Base-by-base conservation (phyloP, 2,888 invertebrate species). In the Macroteleia sp. region DNA sequence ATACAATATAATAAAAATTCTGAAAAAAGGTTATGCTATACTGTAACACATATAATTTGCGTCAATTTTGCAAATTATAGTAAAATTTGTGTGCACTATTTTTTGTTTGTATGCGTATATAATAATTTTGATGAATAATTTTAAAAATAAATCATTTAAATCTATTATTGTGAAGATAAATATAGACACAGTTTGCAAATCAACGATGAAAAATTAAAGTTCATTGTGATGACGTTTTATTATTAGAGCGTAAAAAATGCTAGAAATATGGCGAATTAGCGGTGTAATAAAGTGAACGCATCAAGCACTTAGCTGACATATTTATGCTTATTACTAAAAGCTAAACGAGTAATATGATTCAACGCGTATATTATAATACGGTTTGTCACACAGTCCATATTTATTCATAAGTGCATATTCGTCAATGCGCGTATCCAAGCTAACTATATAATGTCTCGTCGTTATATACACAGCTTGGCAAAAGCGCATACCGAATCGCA, bases 401-500 rank as follows among this genome's bases (percentile, higher is more conserved):
- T 69, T 59, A 59, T 50, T 69, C 70, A 42, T 34, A 52, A 70
- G 42, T 32, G 59, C 16, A 16, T 57, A 69, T 69, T 50, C 59
- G 59, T 52, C 59, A 57, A 59, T 59, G 69, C 17, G 54, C 50
- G 44, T 17, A 39, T 19, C 34, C 20, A 12, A 25, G 50, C 52
- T 48, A 64, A 62, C 50, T 52, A 30, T 46, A 73, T 56, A n/a
- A n/a, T 48, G 56, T 39, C 41, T 22, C 19, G 52, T 30, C 17
- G 61, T 36, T 32, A 22, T 52, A 42, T 14, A 32, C 52, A n/a
- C 14, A 1, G 50, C 48, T 32, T 64, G 46, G 52, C 61, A 61
- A 66, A 61, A 70, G 70, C 56, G 77, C 71, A 66, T 44, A 52
- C 61, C 66, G 48, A 76, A 67, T 71, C 28, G 62, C 61, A 66